A percentile compares a stretch with the other conserved stretches of the same genome.
Evolutionary conservation across 1,140 invertebrate species (phyloP).

Genomic region (Tachypleus tridentatus): DNA sequence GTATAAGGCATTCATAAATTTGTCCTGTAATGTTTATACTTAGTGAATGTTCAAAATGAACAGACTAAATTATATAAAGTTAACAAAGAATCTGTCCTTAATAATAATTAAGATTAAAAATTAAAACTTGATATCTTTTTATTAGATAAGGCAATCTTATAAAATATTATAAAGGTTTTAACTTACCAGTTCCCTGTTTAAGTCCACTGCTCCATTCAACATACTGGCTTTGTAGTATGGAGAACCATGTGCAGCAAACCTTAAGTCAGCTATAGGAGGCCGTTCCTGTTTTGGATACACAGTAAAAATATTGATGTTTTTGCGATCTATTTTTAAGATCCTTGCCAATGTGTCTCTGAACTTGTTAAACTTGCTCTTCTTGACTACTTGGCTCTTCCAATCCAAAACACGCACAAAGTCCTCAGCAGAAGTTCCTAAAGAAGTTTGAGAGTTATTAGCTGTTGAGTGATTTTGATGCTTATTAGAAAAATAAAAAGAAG

Average conservation of each 20-base stretch:
- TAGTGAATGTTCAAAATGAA: no score
- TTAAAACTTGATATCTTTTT: no score
- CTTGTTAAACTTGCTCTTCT: constrained; percentile 73
- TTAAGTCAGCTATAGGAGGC: constrained; percentile 79
- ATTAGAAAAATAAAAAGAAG: no score
- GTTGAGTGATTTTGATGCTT: no score
- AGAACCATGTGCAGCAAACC: constrained; percentile 89
- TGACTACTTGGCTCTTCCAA: constrained; percentile 63
- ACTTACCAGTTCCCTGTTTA: constrained; percentile 65
- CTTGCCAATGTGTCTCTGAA: constrained; percentile 72
- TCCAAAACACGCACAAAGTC: constrained; percentile 89
- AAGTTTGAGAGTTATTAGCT: no score
- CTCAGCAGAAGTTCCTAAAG: constrained; percentile 18
- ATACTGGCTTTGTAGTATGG: constrained; percentile 90
- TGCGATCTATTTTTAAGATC: constrained; percentile 62
- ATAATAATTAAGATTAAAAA: no score
- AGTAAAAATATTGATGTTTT: constrained; percentile 92
- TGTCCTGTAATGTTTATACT: no score
- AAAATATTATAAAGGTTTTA: background rate
- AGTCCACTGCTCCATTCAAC: constrained; percentile 82
- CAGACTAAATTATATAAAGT: no score
- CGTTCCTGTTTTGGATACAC: constrained; percentile 68
- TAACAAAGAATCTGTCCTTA: no score
- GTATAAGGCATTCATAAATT: no score
- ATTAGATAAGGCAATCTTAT: no score